Evolutionary conservation across 1,140 invertebrate genomes (phyloP), one percentile per base, ranked within the genome.

Genomic region (Nilaparvata lugens): DNA sequence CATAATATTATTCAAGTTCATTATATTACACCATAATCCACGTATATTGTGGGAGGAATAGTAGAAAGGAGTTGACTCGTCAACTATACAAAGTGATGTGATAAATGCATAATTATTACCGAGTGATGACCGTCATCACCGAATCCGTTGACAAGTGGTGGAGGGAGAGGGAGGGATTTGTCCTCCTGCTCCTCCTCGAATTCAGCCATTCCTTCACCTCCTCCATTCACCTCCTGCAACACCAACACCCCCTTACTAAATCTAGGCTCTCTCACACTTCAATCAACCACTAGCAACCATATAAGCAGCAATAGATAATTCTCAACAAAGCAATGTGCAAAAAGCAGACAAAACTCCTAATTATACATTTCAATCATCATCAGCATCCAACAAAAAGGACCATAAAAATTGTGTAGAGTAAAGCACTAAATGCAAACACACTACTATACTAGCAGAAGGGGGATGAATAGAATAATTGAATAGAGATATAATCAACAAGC

Each of bases 181-280:
- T 60, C 43, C 38, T 62, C 58, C 45, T 60, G 35, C 25, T 28
- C 31, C 56, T 53, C 62, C 52, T 59, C 62, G 23, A 61, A 60
- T 52, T 66, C 65, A 51, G 65, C 65, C 62, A 66, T 64, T 16
- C 65, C 57, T 52, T 66, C 65, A 31, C 65, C 65, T 19, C 65
- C 65, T 25, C 65, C 65, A 23, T 58, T 59, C 60, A 62, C 59
- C 35, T 62, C 62, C 59, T 64, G 48, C 3, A 35, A 35, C 31
- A 35, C 31, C 31, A 21, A 31, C 40, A n/a, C 31, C 24, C 31
- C 42, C n/a, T 19, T n/a, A 7, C 4, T 59, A 9, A 52, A 45
- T 4, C 9, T 6, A 6, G n/a, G 25, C 42, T 43, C 38, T 56
- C 5, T 11, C 24, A 31, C 51, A 38, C 38, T 16, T 54, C 25